Evolutionary conservation across 1,140 invertebrate genomes (phyloP), one percentile per base, ranked within the genome.

Genomic region (Caerostris darwini): DNA sequence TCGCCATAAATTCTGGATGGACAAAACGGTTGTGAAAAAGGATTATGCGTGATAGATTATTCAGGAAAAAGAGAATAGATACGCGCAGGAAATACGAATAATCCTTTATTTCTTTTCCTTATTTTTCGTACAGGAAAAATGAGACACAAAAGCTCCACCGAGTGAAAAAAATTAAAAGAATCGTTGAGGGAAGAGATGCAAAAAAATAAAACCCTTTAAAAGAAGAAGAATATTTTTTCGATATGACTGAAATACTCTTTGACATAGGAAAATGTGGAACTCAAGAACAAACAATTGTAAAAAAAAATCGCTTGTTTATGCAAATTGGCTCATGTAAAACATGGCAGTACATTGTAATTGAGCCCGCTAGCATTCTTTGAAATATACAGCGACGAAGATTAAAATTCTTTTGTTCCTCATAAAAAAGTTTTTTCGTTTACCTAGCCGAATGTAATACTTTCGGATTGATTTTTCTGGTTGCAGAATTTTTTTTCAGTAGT

Each of bases 41-140:
- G 82, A 85, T 92, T 92, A 92, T 92, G 34, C 10, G 50, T 92
- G 90, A 92, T 92, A 64, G 90, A 92, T 92, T 92, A 85, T 85
- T 92, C 82, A 92, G 77, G 77, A 50, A 77, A 58, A 69, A 92
- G 59, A 85, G 54, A n/a, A 34, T 34, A 34, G 34, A 56, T 57
- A 59, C 67, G 71, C 56, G 12, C 53, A 85, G 81, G 90, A 92
- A 92, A 92, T 92, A 83, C 81, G 90, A 85, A 92, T 85, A 92
- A 92, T 92, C 90, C 82, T 58, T 83, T 92, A 57, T 69, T 34
- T 34, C 34, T 92, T 56, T 67, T 92, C 54, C 67, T 14, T 34
- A 12, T 91, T 83, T 59, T 54, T 92, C 82, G 61, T 50, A 6
- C 10, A 53, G 34, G 34, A 77, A 77, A 77, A 77, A 77, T 53